Evolutionary conservation across 2,888 invertebrate species (phyloP).

Genomic region (Patella pellucida): DNA sequence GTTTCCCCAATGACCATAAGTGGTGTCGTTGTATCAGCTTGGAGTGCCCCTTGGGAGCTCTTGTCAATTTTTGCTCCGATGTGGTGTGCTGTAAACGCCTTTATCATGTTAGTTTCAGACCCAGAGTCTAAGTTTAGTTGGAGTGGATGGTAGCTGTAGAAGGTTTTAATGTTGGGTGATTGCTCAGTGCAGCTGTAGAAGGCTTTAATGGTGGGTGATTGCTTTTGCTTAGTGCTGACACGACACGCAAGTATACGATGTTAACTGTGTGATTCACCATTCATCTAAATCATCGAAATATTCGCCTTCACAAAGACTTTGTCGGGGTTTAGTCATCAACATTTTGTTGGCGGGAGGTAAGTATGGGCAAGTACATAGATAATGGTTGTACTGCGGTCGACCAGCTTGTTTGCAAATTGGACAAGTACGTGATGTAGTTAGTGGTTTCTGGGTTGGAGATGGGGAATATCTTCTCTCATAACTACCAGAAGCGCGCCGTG

Average conservation of each 20-base stretch:
- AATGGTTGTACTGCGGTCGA: conserved; percentile 29
- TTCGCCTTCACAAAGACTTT: conserved; percentile 11
- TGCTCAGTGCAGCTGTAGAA: too few species aligned
- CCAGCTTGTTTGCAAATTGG: too few species aligned
- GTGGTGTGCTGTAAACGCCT: too few species aligned
- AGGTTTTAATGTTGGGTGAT: background rate
- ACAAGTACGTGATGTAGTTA: too few species aligned
- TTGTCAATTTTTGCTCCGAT: too few species aligned
- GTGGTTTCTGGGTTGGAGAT: too few species aligned
- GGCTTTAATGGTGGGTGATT: too few species aligned
- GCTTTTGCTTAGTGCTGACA: background rate
- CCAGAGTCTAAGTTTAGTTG: conserved; percentile 18
- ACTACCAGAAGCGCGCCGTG: background rate
- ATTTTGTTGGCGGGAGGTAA: conserved; percentile 29
- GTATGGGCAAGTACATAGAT: conserved; percentile 28
- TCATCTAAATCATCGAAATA: too few species aligned
- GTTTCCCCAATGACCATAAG: too few species aligned
- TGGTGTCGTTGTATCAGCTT: too few species aligned
- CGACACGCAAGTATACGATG: background rate
- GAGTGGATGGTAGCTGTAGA: background rate
- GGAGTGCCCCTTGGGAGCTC: too few species aligned
- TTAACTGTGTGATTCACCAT: too few species aligned
- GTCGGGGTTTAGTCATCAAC: conserved; percentile 24
- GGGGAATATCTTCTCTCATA: background rate
- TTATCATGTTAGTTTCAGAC: conserved; percentile 31